A percentile compares a stretch with the other conserved stretches of the same genome.
phyloP scores from a whole-genome alignment of 1,140 invertebrate genomes.

The Conopomorpha cramerella region DNA sequence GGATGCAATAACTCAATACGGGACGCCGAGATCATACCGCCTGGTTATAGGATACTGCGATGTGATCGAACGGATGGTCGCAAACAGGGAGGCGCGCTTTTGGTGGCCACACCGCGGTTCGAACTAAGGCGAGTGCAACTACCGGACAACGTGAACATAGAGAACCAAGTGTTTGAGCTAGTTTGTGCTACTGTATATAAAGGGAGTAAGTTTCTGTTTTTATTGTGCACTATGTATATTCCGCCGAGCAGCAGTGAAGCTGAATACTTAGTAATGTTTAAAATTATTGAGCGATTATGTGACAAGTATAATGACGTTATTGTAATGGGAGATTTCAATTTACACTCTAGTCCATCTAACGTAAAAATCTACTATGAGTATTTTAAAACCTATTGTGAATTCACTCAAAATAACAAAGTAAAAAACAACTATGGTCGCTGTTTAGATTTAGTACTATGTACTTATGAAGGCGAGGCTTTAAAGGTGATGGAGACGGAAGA shows the following conservation, averaged over 20 bases:
- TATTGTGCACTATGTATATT: slow-evolving; percentile 12
- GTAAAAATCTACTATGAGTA: too few species aligned
- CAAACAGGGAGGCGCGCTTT: slow-evolving; percentile 5
- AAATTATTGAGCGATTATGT: slow-evolving; percentile 9
- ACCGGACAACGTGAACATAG: slow-evolving; percentile 2
- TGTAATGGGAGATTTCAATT: too few species aligned
- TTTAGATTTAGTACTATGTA: slow-evolving; percentile 10
- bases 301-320: slow-evolving; percentile 8
- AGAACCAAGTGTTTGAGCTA: slow-evolving; percentile 6
- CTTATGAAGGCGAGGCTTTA: background rate
- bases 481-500: slow-evolving; percentile 1
- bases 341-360: too few species aligned
- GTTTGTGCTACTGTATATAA: slow-evolving; percentile 10
- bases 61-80: slow-evolving; percentile 9
- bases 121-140: slow-evolving; percentile 5
- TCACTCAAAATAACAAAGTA: slow-evolving; percentile 9
- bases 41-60: slow-evolving; percentile 5
- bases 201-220: slow-evolving; percentile 9
- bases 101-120: slow-evolving; percentile 9
- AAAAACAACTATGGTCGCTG: slow-evolving; percentile 7
- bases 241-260: slow-evolving; percentile 8
- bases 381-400: too few species aligned
- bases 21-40: slow-evolving; percentile 5
- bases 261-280: slow-evolving; percentile 14
- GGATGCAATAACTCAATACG: slow-evolving; percentile 5